A percentile compares a stretch with the other conserved stretches of the same genome.
These are phyloP conservation scores for Peromyscus eremicus DNA, from an alignment of 2,797 vertebrate genomes.

Conservation along the genomic window DNA sequence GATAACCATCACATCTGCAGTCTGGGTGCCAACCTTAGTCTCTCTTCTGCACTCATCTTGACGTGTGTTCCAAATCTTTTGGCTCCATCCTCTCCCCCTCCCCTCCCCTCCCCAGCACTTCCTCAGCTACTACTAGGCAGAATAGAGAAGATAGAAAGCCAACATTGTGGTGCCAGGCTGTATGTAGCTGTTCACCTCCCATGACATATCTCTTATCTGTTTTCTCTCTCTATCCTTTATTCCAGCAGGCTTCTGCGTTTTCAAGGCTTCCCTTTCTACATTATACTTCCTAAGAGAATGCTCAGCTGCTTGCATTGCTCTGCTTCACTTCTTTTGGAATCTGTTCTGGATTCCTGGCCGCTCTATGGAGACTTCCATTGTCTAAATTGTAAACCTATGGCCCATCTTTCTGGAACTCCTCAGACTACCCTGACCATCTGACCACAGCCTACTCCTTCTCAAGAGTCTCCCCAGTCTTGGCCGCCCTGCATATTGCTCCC, in stretches of 20 bases:
- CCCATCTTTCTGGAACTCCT: background rate
- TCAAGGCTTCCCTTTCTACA: background rate
- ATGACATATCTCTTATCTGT: background rate
- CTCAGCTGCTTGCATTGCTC: background rate
- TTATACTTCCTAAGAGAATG: background rate
- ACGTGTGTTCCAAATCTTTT: background rate
- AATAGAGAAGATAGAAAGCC: conserved; percentile 2
- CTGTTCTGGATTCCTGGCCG: background rate
- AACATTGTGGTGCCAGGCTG: background rate
- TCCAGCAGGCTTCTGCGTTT: background rate
- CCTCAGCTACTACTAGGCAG: background rate
- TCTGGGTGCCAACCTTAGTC: background rate
- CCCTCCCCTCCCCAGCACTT: background rate
- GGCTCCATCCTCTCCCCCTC: background rate
- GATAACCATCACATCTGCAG: background rate
- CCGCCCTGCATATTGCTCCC: background rate
- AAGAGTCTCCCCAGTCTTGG: background rate
- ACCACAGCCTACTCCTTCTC: background rate
- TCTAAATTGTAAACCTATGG: background rate
- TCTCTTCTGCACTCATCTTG: background rate
- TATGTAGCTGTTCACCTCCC: background rate
- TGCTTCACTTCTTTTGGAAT: background rate
- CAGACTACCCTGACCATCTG: background rate
- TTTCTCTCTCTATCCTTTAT: conserved; percentile 12
- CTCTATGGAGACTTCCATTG: background rate